Percentiles rank a stretch among this genome's conserved stretches.
phyloP scores from a whole-genome alignment of 2,113 vertebrate species.

The Accipiter cooperii region DNA sequence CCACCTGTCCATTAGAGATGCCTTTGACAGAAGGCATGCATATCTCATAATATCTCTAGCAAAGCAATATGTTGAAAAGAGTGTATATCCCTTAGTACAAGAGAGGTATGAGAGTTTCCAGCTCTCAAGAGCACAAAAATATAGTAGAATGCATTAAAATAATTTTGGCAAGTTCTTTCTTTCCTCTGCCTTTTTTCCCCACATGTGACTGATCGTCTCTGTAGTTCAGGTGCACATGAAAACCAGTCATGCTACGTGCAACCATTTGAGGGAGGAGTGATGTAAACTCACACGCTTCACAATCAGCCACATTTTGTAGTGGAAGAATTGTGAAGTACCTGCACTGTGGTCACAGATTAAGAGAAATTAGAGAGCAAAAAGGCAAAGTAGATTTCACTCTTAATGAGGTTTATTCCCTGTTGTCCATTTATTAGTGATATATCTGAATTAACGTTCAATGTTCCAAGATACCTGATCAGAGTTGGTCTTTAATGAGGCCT shows the following conservation, averaged over 20 bases:
- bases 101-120: background rate
- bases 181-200: background rate
- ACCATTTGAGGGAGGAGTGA: background rate
- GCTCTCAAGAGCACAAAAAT: background rate
- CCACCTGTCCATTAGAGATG: background rate
- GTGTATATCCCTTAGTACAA: background rate
- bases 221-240: background rate
- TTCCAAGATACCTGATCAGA: background rate
- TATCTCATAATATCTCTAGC: background rate
- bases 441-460: background rate
- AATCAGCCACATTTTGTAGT: background rate
- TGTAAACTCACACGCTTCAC: background rate
- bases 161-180: background rate
- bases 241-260: background rate
- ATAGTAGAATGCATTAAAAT: background rate
- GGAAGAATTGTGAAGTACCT: background rate
- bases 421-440: background rate
- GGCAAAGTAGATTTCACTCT: background rate
- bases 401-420: background rate
- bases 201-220: background rate
- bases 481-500: background rate
- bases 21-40: background rate
- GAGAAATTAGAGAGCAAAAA: background rate
- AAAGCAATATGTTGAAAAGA: background rate
- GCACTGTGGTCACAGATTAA: background rate